phyloP scores from a whole-genome alignment of 2,888 invertebrate species.

The Ametastegia equiseti region DNA sequence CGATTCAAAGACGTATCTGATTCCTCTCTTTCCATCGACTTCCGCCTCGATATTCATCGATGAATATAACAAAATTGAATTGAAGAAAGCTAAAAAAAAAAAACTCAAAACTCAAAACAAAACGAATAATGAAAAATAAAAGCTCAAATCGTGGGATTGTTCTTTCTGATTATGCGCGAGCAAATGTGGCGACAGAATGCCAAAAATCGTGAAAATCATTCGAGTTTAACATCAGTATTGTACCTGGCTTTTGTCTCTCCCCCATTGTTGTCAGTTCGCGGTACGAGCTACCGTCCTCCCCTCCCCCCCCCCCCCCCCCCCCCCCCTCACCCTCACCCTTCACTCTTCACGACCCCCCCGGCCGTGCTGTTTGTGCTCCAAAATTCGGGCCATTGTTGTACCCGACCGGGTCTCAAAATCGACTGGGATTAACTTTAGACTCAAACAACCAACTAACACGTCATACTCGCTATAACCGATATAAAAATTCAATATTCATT shows the following conservation, averaged over 20 bases:
- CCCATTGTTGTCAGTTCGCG: constrained; percentile 73
- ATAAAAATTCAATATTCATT: neutral
- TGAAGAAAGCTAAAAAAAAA: neutral
- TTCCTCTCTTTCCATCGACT: neutral
- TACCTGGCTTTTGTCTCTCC: constrained; percentile 73
- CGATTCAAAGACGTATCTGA: constrained; percentile 11
- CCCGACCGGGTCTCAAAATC: constrained; percentile 34
- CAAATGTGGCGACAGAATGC: constrained; percentile 59
- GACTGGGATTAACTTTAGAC: constrained; percentile 39
- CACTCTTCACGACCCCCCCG: neutral
- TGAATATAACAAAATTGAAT: neutral
- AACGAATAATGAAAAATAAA: neutral
- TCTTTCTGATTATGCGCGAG: constrained; percentile 17
- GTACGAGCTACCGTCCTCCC: neutral
- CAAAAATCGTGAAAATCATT: constrained; percentile 76
- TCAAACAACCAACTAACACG: constrained; percentile 21
- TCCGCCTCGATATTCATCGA: neutral
- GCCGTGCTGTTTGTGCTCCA: constrained; percentile 59
- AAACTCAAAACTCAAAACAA: too few relatives aligned
- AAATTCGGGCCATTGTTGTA: constrained; percentile 62
- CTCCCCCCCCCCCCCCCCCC: neutral
- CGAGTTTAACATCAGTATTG: constrained; percentile 75
- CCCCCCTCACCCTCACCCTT: neutral
- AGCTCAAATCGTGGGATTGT: constrained; percentile 5
- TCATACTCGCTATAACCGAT: neutral